These are phyloP conservation scores for Clunio marinus DNA, from an alignment of 2,888 invertebrate species.

Conservation along the genomic window DNA sequence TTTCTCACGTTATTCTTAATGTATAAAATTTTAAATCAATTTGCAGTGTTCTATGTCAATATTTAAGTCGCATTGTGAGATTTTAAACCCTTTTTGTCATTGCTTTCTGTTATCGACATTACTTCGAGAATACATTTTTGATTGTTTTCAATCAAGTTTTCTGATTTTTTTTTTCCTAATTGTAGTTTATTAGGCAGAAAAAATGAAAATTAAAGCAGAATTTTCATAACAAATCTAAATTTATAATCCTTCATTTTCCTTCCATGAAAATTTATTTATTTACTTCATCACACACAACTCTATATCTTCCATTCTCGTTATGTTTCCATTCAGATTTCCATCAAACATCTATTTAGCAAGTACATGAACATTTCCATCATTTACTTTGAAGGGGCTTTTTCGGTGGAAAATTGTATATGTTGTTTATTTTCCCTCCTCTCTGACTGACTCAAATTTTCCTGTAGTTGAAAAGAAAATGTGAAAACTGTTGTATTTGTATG, in stretches of 20 bases:
- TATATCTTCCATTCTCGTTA: background rate
- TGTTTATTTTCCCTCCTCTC: constrained; percentile 12
- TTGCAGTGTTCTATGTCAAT: no score
- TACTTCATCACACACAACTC: background rate
- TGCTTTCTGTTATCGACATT: no score
- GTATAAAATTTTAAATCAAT: no score
- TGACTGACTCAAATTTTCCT: no score
- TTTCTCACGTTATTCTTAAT: constrained; percentile 22
- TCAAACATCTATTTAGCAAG: constrained; percentile 13
- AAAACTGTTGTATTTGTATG: constrained; percentile 28
- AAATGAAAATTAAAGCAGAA: no score
- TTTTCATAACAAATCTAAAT: no score
- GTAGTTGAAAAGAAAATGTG: constrained; percentile 16
- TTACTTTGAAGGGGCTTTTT: constrained; percentile 16
- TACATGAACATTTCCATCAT: constrained; percentile 26
- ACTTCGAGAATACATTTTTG: no score
- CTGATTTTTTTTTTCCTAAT: no score
- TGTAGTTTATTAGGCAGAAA: no score
- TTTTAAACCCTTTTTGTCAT: no score
- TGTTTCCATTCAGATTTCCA: constrained; percentile 31
- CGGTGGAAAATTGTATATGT: constrained; percentile 13
- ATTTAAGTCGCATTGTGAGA: no score
- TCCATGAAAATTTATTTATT: background rate
- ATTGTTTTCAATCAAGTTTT: no score
- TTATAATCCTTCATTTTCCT: background rate